A percentile compares a stretch with the other conserved stretches of the same genome.
phyloP scores from a whole-genome alignment of 2,797 vertebrate species.

The Coranthus polyacanthus region DNA sequence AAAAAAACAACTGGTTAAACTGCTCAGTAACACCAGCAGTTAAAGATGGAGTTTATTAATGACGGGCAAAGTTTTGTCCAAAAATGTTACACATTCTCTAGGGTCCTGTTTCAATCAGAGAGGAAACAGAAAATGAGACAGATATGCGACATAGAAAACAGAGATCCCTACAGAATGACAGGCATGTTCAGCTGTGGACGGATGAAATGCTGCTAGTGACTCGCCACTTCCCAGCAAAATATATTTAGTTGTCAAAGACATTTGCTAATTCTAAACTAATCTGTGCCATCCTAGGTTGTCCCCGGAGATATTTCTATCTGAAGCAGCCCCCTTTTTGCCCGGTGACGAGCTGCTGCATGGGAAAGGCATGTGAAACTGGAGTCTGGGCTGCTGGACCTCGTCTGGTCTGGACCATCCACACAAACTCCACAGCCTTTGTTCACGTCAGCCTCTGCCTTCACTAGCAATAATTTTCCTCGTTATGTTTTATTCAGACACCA shows the following conservation, averaged over 20 bases:
- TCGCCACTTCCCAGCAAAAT: constrained; percentile 59
- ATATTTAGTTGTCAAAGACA: constrained; percentile 77
- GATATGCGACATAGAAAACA: constrained; percentile 56
- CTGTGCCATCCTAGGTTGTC: constrained; percentile 65
- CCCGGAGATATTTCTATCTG: constrained; percentile 80
- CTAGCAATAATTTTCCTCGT: constrained; percentile 69
- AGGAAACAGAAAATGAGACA: constrained; percentile 62
- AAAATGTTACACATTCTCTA: constrained; percentile 63
- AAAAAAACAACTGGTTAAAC: constrained; percentile 14
- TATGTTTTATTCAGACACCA: constrained; percentile 64
- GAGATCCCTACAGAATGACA: constrained; percentile 59
- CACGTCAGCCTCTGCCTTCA: constrained; percentile 57
- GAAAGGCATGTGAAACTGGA: constrained; percentile 83
- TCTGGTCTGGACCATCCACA: constrained; percentile 54
- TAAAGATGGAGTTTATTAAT: constrained; percentile 55
- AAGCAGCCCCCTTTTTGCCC: constrained; percentile 38
- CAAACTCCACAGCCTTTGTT: constrained; percentile 38
- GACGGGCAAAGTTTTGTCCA: constrained; percentile 50
- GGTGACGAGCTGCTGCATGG: constrained; percentile 42
- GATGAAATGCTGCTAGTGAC: constrained; percentile 41
- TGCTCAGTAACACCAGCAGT: constrained; percentile 25
- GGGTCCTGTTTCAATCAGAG: constrained; percentile 53
- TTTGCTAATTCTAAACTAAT: constrained; percentile 85
- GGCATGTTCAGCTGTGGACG: constrained; percentile 73
- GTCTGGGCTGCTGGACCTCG: constrained; percentile 44